Evolutionary conservation across 30 jellyfish, hydroid and myxozoan genomes (phyloP).

Genomic region (Catostylus mosaicus): DNA sequence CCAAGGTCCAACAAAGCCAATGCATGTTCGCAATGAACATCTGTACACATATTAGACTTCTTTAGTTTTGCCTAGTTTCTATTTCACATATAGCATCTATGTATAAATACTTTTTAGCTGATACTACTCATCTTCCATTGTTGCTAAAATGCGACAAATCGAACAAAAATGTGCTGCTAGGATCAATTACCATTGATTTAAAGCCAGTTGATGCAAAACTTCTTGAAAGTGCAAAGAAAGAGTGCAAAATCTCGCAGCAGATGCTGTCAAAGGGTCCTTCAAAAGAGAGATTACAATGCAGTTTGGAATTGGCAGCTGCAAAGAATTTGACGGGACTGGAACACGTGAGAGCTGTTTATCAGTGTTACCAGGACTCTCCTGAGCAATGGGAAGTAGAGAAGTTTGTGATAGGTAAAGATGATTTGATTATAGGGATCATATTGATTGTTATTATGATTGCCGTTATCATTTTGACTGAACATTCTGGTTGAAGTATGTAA

Average conservation of each 20-base stretch:
- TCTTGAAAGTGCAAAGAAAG: conserved; percentile 4
- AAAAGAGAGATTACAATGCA: neutral
- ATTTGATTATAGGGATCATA: too few species aligned
- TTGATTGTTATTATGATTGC: too few species aligned
- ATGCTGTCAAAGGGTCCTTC: neutral
- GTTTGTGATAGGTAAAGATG: neutral
- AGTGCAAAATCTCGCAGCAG: neutral
- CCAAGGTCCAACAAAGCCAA: too few species aligned
- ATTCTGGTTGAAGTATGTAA: too few species aligned
- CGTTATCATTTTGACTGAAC: too few species aligned
- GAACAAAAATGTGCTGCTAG: neutral
- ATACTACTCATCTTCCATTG: conserved; percentile 13
- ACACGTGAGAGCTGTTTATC: conserved; percentile 24
- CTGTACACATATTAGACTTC: too few species aligned
- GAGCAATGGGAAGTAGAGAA: conserved; percentile 12
- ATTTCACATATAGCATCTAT: neutral
- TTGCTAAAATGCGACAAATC: conserved; percentile 8
- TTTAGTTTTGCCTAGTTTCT: too few species aligned
- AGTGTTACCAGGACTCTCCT: neutral
- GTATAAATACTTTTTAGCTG: conserved; percentile 4
- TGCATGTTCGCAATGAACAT: too few species aligned
- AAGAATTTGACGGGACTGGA: neutral
- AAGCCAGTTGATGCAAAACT: neutral
- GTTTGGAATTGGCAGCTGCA: neutral
- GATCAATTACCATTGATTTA: conserved; percentile 11